Percentiles rank a stretch among this genome's conserved stretches.
Conservation (phyloP, 2,888 invertebrate species). For the Mystacides longicornis region DNA sequence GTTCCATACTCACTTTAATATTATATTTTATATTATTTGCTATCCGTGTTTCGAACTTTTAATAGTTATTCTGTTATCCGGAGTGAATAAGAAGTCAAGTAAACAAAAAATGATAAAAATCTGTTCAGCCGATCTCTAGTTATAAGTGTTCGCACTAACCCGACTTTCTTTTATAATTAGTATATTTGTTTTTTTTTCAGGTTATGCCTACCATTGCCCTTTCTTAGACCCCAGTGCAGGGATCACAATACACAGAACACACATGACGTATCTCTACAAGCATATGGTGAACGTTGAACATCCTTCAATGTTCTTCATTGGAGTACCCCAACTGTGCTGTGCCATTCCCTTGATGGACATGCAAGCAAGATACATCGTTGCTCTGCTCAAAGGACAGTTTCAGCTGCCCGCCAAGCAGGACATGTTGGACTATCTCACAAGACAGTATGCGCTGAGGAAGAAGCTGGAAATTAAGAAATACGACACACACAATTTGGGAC, state of each 20-base stretch:
- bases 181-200: conserved; percentile 3
- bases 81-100: too few relatives aligned
- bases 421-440: conserved; percentile 50
- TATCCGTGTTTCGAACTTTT: too few relatives aligned
- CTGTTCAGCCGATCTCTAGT: too few relatives aligned
- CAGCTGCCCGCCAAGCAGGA: conserved; percentile 53
- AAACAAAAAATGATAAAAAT: too few relatives aligned
- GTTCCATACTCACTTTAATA: too few relatives aligned
- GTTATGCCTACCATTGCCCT: neutral
- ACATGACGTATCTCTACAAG: conserved; percentile 63
- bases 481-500: conserved; percentile 19
- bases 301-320: conserved; percentile 70
- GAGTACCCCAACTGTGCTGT: conserved; percentile 60
- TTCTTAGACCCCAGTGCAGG: neutral
- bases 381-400: conserved; percentile 50
- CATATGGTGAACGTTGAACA: conserved; percentile 68
- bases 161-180: too few relatives aligned
- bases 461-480: conserved; percentile 10
- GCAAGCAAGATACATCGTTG: conserved; percentile 57
- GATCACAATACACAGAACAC: conserved; percentile 52
- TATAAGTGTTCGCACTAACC: too few relatives aligned
- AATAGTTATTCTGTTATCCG: too few relatives aligned
- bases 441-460: conserved; percentile 14
- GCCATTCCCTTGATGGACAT: conserved; percentile 61
- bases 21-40: too few relatives aligned